Conservation (phyloP, 92 coral and sea anemone species). For the Hydrozoanthus gracilis region DNA sequence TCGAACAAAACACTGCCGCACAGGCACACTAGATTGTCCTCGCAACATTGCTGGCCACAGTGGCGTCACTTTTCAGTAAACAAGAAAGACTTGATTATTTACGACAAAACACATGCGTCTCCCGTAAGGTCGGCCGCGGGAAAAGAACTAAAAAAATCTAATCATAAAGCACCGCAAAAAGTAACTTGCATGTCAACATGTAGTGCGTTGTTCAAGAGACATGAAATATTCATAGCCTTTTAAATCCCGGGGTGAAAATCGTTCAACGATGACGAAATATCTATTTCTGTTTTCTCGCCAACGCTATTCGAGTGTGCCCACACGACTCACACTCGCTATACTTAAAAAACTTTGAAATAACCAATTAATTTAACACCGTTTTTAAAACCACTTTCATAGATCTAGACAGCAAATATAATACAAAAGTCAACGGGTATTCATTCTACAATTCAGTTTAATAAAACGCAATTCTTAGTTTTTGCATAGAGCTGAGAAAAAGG, state of each 20-base stretch:
- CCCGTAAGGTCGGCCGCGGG: conserved; percentile 36
- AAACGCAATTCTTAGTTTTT: no score
- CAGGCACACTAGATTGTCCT: not conserved
- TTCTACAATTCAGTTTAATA: no score
- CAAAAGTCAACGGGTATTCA: no score
- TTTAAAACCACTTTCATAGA: not conserved
- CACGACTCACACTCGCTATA: not conserved
- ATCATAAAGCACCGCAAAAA: conserved; percentile 13
- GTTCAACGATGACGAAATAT: conserved; percentile 63
- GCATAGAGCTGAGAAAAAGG: no score
- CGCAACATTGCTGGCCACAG: not conserved
- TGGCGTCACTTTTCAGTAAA: not conserved
- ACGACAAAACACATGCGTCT: not conserved
- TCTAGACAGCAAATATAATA: no score
- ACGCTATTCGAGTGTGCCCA: not conserved
- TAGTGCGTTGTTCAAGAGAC: conserved; percentile 13
- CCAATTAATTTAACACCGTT: not conserved
- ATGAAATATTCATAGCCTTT: conserved; percentile 42
- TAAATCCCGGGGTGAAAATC: conserved; percentile 15
- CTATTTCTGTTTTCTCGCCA: conserved; percentile 51
- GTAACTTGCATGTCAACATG: conserved; percentile 1
- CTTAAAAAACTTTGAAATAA: not conserved
- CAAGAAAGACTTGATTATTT: not conserved
- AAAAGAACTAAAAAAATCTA: not conserved
- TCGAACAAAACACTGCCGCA: conserved; percentile 14